These are phyloP conservation scores for Athalia cordata DNA, from an alignment of 2,888 invertebrate genomes.

Conservation along the genomic window DNA sequence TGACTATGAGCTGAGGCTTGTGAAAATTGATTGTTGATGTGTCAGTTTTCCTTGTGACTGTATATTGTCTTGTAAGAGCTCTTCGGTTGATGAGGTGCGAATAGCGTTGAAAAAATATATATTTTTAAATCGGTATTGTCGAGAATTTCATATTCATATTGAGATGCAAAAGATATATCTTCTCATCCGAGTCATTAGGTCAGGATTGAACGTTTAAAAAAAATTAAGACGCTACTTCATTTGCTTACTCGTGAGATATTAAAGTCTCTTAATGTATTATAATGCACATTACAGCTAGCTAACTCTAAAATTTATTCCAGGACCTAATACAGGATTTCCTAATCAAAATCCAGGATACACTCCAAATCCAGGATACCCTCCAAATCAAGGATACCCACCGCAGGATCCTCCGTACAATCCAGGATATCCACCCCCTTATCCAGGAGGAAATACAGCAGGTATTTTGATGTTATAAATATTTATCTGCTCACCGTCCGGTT, in stretches of 20 bases:
- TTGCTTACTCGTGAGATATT: background rate
- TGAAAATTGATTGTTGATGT: too few species aligned
- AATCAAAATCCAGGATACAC: constrained; percentile 63
- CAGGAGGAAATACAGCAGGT: constrained; percentile 54
- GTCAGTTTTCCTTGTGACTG: too few species aligned
- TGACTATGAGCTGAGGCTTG: background rate
- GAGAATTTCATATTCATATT: background rate
- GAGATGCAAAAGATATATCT: background rate
- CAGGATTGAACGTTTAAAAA: too few species aligned
- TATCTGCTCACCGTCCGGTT: background rate
- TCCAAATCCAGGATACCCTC: constrained; percentile 53
- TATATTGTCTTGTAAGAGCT: too few species aligned
- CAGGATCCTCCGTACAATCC: constrained; percentile 49
- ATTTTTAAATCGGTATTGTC: background rate
- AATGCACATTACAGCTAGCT: constrained; percentile 58
- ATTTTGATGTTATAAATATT: constrained; percentile 10
- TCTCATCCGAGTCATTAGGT: too few species aligned
- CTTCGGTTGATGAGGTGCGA: background rate
- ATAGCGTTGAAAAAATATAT: constrained; percentile 1
- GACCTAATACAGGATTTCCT: constrained; percentile 50
- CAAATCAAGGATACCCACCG: constrained; percentile 47
- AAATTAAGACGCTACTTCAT: too few species aligned
- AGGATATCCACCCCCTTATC: constrained; percentile 60
- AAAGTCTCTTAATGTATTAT: background rate
- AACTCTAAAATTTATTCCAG: constrained; percentile 22